A percentile compares a stretch with the other conserved stretches of the same genome.
phyloP scores from a whole-genome alignment of 2,797 vertebrate species.

The Chiropotes sagulatus region DNA sequence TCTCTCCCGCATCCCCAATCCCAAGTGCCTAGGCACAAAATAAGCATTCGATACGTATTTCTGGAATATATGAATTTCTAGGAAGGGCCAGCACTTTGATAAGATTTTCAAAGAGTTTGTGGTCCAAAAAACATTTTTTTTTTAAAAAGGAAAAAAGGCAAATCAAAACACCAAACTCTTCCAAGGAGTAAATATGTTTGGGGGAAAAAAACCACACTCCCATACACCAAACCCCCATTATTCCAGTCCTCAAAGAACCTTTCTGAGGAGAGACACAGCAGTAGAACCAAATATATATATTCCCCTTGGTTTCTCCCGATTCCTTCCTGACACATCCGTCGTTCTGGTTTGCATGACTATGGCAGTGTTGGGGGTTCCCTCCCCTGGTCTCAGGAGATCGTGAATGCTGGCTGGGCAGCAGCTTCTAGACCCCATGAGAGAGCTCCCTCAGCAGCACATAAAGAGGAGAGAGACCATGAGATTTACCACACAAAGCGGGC shows the following conservation, averaged over 20 bases:
- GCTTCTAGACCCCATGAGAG: neutral
- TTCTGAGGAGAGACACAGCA: neutral
- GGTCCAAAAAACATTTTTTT: neutral
- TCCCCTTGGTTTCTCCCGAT: neutral
- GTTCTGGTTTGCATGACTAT: neutral
- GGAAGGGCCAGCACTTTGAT: neutral
- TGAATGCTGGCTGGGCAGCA: neutral
- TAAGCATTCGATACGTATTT: neutral
- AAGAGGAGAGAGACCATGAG: conserved; percentile 34
- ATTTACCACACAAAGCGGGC: neutral
- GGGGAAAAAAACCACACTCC: neutral
- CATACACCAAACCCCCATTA: neutral
- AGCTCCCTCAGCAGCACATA: neutral
- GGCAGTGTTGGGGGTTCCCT: neutral
- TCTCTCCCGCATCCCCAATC: neutral
- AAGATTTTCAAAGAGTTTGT: neutral
- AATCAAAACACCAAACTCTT: neutral
- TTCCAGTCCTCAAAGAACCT: neutral
- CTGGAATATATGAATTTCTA: conserved; percentile 6
- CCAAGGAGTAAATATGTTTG: neutral
- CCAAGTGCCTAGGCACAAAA: neutral
- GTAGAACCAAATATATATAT: neutral
- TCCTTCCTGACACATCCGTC: neutral
- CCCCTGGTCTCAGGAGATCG: neutral
- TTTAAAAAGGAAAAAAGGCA: neutral